A percentile compares a stretch with the other conserved stretches of the same genome.
These are phyloP conservation scores for Cryptotermes secundus DNA, from an alignment of 1,140 invertebrate genomes.

Conservation along the genomic window DNA sequence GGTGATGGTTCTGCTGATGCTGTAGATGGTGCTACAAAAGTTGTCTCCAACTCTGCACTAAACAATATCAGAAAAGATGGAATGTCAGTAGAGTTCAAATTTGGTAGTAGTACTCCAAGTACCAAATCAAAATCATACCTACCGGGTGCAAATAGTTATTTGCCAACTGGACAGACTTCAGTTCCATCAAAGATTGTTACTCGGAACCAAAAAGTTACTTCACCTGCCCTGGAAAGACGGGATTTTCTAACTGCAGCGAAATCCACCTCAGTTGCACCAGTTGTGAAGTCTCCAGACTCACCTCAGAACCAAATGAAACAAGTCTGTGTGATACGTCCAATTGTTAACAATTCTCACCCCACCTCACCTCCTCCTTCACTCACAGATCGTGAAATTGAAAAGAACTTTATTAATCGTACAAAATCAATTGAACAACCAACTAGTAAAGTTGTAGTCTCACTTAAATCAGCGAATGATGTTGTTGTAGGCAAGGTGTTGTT, in stretches of 20 bases:
- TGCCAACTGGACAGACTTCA: slow-evolving; percentile 31
- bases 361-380: slow-evolving; percentile 48
- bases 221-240: slow-evolving; percentile 39
- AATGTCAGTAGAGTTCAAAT: slow-evolving; percentile 60
- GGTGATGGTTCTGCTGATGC: slow-evolving; percentile 39
- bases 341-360: slow-evolving; percentile 41
- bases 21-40: slow-evolving; percentile 43
- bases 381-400: slow-evolving; percentile 65
- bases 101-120: slow-evolving; percentile 45
- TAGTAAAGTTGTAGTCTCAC: slow-evolving; percentile 47
- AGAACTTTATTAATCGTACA: slow-evolving; percentile 68
- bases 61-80: slow-evolving; percentile 69
- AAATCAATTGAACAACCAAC: slow-evolving; percentile 59
- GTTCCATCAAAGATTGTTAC: slow-evolving; percentile 34
- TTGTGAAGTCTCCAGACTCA: slow-evolving; percentile 43
- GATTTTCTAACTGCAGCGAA: slow-evolving; percentile 38
- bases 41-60: slow-evolving; percentile 58
- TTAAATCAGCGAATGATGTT: slow-evolving; percentile 27
- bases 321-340: slow-evolving; percentile 60
- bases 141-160: slow-evolving; percentile 47
- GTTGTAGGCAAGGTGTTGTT: slow-evolving; percentile 33
- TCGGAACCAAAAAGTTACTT: slow-evolving; percentile 44
- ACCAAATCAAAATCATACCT: slow-evolving; percentile 51
- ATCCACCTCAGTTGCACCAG: slow-evolving; percentile 41
- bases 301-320: slow-evolving; percentile 51